Conservation (phyloP, 2,888 invertebrate species). For the Stramonita haemastoma region DNA sequence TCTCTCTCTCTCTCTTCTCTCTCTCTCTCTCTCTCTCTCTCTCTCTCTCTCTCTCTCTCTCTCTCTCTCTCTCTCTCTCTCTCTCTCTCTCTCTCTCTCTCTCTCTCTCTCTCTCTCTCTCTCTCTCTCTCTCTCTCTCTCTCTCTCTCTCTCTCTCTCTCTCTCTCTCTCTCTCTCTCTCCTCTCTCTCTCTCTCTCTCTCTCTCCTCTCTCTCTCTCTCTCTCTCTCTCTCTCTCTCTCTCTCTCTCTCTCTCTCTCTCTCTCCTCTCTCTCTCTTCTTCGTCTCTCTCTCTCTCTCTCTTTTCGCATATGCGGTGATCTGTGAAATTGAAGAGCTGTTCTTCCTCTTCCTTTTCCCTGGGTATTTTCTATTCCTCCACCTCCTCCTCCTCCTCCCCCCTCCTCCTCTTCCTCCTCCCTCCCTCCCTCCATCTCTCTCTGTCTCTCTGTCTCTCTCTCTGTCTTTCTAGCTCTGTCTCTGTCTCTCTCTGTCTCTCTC, state of each 20-base stretch:
- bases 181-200: background rate
- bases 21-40: background rate
- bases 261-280: background rate
- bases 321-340: background rate
- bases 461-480: background rate
- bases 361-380: background rate
- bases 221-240: too few relatives aligned
- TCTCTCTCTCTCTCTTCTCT: background rate
- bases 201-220: background rate
- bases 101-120: too few relatives aligned
- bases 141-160: too few relatives aligned
- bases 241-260: too few relatives aligned
- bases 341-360: background rate
- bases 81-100: too few relatives aligned
- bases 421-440: background rate
- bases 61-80: too few relatives aligned
- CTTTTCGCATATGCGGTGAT: too few relatives aligned
- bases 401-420: background rate
- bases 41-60: background rate
- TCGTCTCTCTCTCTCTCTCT: background rate
- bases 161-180: background rate
- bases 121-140: too few relatives aligned
- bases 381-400: background rate
- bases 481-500: background rate
- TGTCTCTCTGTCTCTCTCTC: background rate